These are phyloP conservation scores for Strongylocentrotus purpuratus DNA, from an alignment of 35 echinoderm and acorn worm genomes.

Conservation along the genomic window DNA sequence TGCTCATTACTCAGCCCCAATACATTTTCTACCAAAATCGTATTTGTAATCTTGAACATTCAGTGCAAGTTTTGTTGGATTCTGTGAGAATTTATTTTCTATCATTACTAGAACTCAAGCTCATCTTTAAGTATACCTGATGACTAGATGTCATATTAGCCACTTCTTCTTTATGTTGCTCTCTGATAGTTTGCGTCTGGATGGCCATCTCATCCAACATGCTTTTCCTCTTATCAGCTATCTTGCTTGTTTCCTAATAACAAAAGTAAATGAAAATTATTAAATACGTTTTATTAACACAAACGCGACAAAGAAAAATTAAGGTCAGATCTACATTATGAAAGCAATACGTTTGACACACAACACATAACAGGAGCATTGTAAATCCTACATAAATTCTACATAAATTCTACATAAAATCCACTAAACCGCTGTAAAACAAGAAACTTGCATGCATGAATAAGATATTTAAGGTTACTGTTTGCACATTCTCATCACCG, in stretches of 20 bases:
- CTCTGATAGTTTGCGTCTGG: constrained; percentile 91
- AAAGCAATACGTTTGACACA: neutral
- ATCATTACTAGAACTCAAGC: neutral
- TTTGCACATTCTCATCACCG: no score
- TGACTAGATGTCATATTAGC: neutral
- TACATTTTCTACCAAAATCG: no score
- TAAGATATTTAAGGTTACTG: no score
- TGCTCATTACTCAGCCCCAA: no score
- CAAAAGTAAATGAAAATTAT: neutral
- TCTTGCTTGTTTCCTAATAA: constrained; percentile 43
- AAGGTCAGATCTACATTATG: neutral
- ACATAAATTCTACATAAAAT: neutral
- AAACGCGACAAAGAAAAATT: neutral
- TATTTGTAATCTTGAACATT: no score
- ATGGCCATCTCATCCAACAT: constrained; percentile 99
- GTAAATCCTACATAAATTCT: neutral
- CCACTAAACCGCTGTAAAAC: neutral
- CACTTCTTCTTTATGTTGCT: constrained; percentile 86
- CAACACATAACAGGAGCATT: neutral
- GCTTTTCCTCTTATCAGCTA: constrained; percentile 91
- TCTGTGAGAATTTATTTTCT: no score
- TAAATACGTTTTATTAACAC: neutral
- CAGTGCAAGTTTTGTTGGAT: no score
- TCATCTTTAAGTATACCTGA: neutral
- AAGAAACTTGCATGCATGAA: neutral